Evolutionary conservation across 1,140 invertebrate genomes (phyloP).

Genomic region (Arctopsyche grandis): DNA sequence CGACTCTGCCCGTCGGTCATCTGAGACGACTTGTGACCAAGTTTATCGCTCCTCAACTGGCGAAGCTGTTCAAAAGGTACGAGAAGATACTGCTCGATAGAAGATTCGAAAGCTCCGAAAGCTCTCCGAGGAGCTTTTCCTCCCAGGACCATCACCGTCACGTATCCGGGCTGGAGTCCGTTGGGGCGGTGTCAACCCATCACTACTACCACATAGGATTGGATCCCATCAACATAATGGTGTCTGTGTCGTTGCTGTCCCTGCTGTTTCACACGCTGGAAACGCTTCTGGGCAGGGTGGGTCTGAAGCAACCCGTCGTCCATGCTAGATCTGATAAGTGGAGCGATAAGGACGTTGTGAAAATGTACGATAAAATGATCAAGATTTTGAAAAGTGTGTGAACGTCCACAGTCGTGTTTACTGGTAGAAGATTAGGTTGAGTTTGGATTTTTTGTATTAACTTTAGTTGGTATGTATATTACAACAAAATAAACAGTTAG

Average conservation of each 20-base stretch:
- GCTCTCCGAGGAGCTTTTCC: background rate
- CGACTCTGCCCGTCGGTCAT: background rate
- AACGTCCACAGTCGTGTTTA: background rate
- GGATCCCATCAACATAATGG: constrained; percentile 65
- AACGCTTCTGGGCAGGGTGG: constrained; percentile 59
- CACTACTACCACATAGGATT: constrained; percentile 65
- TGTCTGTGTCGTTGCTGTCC: constrained; percentile 64
- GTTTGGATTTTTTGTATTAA: too few relatives aligned
- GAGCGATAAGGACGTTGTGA: background rate
- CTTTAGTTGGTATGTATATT: too few relatives aligned
- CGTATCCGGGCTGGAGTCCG: constrained; percentile 42
- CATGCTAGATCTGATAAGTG: constrained; percentile 56
- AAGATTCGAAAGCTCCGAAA: background rate
- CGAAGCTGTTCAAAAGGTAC: background rate
- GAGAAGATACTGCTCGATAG: background rate
- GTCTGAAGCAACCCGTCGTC: constrained; percentile 59
- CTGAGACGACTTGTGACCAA: constrained; percentile 1
- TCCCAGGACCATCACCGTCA: constrained; percentile 52
- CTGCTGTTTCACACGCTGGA: constrained; percentile 64
- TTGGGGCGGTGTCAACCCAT: constrained; percentile 56
- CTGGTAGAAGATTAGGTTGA: too few relatives aligned
- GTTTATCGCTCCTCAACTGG: constrained; percentile 24
- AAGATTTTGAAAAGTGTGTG: background rate
- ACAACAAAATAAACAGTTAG: too few relatives aligned
- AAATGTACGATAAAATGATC: background rate